Evolutionary conservation across 2,113 vertebrate genomes (phyloP).

Genomic region (Ochotona princeps): DNA sequence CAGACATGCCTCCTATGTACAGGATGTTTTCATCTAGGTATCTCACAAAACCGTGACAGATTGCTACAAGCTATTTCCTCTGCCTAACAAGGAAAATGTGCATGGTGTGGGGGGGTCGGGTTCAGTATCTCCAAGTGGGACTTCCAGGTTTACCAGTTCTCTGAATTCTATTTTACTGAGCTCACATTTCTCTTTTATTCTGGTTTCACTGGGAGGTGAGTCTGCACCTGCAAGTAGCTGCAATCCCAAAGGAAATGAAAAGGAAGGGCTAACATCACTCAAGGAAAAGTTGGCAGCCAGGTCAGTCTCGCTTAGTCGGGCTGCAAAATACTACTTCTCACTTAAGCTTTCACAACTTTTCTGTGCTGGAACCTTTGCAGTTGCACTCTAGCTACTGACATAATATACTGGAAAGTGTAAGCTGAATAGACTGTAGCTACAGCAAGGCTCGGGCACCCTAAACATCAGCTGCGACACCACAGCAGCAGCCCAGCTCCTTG

Average conservation of each 20-base stretch:
- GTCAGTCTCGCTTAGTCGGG: conserved; percentile 1
- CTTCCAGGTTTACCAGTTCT: background rate
- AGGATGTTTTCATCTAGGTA: conserved; percentile 20
- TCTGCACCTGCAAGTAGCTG: background rate
- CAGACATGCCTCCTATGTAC: background rate
- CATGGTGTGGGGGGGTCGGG: no score
- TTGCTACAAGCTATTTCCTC: background rate
- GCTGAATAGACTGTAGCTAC: background rate
- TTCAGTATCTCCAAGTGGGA: background rate
- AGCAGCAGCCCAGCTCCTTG: background rate
- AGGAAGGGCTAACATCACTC: background rate
- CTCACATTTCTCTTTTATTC: background rate
- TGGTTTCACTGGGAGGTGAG: background rate
- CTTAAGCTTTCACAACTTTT: background rate
- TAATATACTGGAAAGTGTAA: background rate
- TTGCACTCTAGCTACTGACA: background rate
- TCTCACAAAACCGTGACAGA: background rate
- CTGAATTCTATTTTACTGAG: background rate
- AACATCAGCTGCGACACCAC: background rate
- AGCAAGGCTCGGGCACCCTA: background rate
- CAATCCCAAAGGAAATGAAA: background rate
- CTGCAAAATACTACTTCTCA: conserved; percentile 3
- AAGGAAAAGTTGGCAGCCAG: background rate
- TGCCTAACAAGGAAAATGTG: background rate
- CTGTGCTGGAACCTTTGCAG: background rate